Conservation (phyloP, 2,113 vertebrate genomes). For the Mionectes macconnelli region DNA sequence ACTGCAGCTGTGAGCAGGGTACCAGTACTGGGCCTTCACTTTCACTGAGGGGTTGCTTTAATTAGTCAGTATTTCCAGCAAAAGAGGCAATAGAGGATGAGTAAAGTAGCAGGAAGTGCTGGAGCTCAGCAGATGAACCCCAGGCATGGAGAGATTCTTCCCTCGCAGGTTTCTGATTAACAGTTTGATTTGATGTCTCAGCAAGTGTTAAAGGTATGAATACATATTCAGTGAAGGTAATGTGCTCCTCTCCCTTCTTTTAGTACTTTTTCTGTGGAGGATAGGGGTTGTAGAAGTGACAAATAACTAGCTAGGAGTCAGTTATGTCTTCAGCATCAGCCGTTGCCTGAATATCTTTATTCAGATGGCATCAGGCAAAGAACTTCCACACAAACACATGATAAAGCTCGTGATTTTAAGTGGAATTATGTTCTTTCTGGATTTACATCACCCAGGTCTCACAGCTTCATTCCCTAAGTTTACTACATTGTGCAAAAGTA, state of each 20-base stretch:
- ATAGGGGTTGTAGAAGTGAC: background rate
- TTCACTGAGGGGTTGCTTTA: background rate
- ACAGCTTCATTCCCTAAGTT: background rate
- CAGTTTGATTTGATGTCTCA: background rate
- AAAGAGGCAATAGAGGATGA: background rate
- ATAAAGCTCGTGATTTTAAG: background rate
- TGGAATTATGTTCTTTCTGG: background rate
- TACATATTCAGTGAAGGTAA: background rate
- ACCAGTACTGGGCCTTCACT: background rate
- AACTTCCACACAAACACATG: background rate
- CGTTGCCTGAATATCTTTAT: background rate
- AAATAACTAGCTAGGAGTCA: slow-evolving; percentile 17
- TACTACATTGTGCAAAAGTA: background rate
- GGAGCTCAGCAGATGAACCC: background rate
- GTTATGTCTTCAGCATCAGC: background rate
- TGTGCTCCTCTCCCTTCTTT: background rate
- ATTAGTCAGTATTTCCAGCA: background rate
- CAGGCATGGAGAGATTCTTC: background rate
- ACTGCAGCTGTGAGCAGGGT: background rate
- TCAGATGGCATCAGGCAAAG: background rate
- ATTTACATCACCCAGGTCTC: background rate
- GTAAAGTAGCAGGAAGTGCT: background rate
- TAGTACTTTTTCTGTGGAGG: background rate
- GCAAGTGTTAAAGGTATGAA: background rate
- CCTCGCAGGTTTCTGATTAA: background rate